These are phyloP conservation scores for Eupithecia dodoneata DNA, from an alignment of 2,888 invertebrate genomes.

Conservation along the genomic window DNA sequence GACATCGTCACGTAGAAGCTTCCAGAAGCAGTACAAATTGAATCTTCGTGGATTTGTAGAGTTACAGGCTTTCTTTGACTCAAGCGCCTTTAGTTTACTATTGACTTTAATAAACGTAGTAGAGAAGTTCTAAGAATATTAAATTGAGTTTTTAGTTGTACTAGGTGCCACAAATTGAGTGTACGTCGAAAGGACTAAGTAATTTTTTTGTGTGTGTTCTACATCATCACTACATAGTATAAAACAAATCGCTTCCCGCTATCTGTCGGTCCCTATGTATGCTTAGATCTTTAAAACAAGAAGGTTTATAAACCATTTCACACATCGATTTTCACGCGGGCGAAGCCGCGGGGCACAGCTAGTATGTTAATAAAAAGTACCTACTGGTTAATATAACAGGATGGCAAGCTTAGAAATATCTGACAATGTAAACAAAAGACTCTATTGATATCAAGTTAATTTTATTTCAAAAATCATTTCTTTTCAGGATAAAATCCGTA, in stretches of 20 bases:
- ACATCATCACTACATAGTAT: no score
- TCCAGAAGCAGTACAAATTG: conserved; percentile 19
- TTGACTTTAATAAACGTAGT: not conserved
- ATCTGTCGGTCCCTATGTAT: no score
- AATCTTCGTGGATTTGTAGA: conserved; percentile 24
- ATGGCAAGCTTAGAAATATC: not conserved
- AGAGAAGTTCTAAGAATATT: not conserved
- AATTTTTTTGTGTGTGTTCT: no score
- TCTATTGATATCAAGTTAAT: not conserved
- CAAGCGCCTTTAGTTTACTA: not conserved
- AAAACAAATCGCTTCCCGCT: no score
- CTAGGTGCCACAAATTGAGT: not conserved
- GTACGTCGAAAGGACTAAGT: not conserved
- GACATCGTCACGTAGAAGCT: conserved; percentile 20
- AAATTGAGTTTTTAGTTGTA: not conserved
- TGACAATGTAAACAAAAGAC: not conserved
- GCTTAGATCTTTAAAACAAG: no score
- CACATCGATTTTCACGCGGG: no score
- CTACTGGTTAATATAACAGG: no score
- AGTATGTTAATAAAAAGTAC: no score
- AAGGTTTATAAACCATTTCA: no score
- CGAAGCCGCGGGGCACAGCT: no score
- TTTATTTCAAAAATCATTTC: conserved; percentile 18
- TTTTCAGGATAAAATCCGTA: conserved; percentile 53
- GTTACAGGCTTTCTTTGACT: conserved; percentile 15